phyloP scores from a whole-genome alignment of 2,888 invertebrate species.

The Sthenelais limicola region DNA sequence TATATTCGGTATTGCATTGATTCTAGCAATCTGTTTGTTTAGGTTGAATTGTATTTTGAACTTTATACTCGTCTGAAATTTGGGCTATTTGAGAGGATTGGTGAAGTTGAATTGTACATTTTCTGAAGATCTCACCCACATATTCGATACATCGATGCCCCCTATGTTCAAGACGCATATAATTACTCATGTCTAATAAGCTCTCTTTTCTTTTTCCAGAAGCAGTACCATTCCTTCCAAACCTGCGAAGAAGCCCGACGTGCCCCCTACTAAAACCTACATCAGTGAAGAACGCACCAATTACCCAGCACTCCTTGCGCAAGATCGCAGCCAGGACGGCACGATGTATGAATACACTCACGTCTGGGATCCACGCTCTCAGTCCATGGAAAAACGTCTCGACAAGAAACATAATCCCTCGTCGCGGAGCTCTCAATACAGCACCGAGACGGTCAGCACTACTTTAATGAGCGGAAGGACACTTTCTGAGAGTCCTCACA shows the following conservation, averaged over 20 bases:
- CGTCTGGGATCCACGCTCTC: conserved; percentile 36
- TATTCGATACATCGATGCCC: no score
- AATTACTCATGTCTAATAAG: no score
- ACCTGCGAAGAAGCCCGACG: not conserved
- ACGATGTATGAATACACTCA: conserved; percentile 39
- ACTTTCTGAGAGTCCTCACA: conserved; percentile 7
- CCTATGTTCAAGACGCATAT: no score
- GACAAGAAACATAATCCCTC: conserved; percentile 19
- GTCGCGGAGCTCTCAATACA: not conserved
- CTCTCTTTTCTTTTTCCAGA: no score
- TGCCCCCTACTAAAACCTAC: conserved; percentile 12
- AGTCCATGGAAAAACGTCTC: conserved; percentile 35
- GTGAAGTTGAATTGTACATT: no score
- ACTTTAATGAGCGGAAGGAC: conserved; percentile 6
- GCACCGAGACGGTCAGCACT: conserved; percentile 1
- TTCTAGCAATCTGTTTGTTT: no score
- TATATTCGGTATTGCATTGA: no score
- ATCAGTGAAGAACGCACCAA: conserved; percentile 31
- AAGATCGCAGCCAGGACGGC: conserved; percentile 14
- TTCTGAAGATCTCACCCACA: no score
- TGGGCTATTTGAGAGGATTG: no score
- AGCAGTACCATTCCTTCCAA: no score
- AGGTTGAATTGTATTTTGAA: no score
- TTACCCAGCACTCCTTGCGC: conserved; percentile 30
- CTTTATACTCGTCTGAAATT: no score